These are phyloP conservation scores for Talpa occidentalis DNA, from an alignment of 2,113 vertebrate genomes.

Conservation along the genomic window DNA sequence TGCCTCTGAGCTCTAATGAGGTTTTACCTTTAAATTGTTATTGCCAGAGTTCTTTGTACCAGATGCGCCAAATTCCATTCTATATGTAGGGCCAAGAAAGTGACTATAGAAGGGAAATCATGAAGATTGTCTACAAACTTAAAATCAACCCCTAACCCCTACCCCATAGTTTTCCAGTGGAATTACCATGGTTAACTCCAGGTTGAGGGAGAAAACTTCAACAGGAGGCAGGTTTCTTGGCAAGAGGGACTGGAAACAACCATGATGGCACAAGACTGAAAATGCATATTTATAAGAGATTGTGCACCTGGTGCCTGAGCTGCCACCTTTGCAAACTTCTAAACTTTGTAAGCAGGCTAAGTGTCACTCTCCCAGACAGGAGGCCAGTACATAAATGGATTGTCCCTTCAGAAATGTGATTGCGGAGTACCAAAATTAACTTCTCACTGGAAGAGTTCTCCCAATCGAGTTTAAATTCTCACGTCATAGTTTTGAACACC, in stretches of 20 bases:
- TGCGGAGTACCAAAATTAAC: slow-evolving; percentile 2
- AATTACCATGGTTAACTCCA: background rate
- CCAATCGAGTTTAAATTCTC: slow-evolving; percentile 12
- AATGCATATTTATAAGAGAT: background rate
- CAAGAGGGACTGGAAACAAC: background rate
- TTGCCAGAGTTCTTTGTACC: background rate
- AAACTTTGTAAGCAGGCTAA: background rate
- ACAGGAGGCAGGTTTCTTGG: background rate
- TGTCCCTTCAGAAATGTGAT: slow-evolving; percentile 6
- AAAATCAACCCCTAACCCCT: background rate
- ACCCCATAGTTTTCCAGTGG: background rate
- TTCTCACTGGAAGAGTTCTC: background rate
- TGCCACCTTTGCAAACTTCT: background rate
- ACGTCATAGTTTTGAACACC: background rate
- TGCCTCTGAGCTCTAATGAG: background rate
- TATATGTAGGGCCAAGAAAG: background rate
- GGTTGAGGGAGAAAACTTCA: background rate
- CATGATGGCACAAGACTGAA: background rate
- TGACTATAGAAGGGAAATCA: background rate
- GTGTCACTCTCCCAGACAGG: background rate
- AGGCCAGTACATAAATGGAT: background rate
- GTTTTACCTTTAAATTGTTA: background rate
- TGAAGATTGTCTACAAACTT: background rate
- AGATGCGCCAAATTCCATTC: background rate
- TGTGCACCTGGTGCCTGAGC: background rate